These are phyloP conservation scores for Brachynemurus nebulosus DNA, from an alignment of 2,888 invertebrate genomes.

Conservation along the genomic window DNA sequence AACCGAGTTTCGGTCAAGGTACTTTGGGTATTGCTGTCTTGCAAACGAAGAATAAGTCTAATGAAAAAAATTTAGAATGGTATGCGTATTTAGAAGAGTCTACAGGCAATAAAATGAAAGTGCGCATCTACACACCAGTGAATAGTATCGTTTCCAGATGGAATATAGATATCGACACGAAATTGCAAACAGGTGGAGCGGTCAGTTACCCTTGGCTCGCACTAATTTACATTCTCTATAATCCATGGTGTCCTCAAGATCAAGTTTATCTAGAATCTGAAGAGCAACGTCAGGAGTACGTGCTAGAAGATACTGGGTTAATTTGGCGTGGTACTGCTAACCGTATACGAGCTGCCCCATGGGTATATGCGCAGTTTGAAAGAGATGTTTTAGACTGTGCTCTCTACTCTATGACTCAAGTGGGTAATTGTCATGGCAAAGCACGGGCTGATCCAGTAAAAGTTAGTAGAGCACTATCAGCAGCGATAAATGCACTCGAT, in stretches of 20 bases:
- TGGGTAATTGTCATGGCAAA: slow-evolving; percentile 37
- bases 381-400: slow-evolving; percentile 68
- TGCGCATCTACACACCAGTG: slow-evolving; percentile 55
- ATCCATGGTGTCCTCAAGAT: slow-evolving; percentile 73
- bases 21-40: slow-evolving; percentile 64
- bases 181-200: slow-evolving; percentile 50
- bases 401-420: slow-evolving; percentile 53
- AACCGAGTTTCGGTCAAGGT: slow-evolving; percentile 67
- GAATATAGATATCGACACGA: slow-evolving; percentile 73
- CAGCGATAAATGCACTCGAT: slow-evolving; percentile 75
- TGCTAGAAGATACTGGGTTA: slow-evolving; percentile 73
- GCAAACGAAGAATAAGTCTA: slow-evolving; percentile 40
- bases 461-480: slow-evolving; percentile 66
- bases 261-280: slow-evolving; percentile 51
- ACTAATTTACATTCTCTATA: slow-evolving; percentile 71
- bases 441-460: slow-evolving; percentile 65
- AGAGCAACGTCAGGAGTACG: slow-evolving; percentile 66
- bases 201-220: slow-evolving; percentile 61
- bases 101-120: slow-evolving; percentile 43
- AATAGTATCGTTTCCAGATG: slow-evolving; percentile 67
- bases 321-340: slow-evolving; percentile 86
- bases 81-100: slow-evolving; percentile 55
- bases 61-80: slow-evolving; percentile 53
- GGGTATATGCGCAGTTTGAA: slow-evolving; percentile 88
- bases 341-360: slow-evolving; percentile 67